Percentiles rank a stretch among this genome's conserved stretches.
Conservation (phyloP, 2,113 vertebrate genomes). For the Corythoichthys intestinalis region DNA sequence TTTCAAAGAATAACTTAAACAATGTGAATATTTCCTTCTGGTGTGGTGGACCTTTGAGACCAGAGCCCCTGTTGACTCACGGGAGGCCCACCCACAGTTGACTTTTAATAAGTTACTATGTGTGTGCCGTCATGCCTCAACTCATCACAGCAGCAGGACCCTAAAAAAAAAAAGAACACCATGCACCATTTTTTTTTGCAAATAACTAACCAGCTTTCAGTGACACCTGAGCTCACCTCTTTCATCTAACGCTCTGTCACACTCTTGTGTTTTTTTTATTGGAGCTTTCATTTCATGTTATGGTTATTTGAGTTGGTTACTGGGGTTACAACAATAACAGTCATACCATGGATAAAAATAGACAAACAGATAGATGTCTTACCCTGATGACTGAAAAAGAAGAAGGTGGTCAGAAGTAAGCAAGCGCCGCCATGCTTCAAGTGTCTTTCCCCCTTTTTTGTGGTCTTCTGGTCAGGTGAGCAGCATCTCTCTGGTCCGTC, state of each 20-base stretch:
- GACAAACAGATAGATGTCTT: conserved; percentile 12
- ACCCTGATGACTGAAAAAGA: conserved; percentile 45
- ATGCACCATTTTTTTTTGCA: not conserved
- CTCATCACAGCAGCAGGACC: conserved; percentile 38
- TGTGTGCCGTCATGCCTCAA: conserved; percentile 22
- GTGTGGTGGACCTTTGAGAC: conserved; percentile 67
- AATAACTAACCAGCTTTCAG: conserved; percentile 60
- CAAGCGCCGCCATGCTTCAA: conserved; percentile 46
- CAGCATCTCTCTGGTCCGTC: conserved; percentile 47
- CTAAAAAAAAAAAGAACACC: conserved; percentile 18
- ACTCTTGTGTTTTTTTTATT: not conserved
- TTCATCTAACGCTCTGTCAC: not conserved
- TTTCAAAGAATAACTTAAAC: not conserved
- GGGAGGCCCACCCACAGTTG: conserved; percentile 48
- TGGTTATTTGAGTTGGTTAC: not conserved
- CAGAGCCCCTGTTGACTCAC: conserved; percentile 60
- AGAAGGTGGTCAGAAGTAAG: conserved; percentile 40
- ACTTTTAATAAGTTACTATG: conserved; percentile 73
- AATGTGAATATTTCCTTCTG: conserved; percentile 30
- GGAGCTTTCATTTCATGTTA: not conserved
- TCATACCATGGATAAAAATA: not conserved
- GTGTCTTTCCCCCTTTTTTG: conserved; percentile 5
- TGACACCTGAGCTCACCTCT: not conserved
- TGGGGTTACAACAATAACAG: not conserved
- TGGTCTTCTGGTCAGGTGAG: conserved; percentile 55